phyloP scores from a whole-genome alignment of 2,888 invertebrate genomes.

The Cantharis rufa region DNA sequence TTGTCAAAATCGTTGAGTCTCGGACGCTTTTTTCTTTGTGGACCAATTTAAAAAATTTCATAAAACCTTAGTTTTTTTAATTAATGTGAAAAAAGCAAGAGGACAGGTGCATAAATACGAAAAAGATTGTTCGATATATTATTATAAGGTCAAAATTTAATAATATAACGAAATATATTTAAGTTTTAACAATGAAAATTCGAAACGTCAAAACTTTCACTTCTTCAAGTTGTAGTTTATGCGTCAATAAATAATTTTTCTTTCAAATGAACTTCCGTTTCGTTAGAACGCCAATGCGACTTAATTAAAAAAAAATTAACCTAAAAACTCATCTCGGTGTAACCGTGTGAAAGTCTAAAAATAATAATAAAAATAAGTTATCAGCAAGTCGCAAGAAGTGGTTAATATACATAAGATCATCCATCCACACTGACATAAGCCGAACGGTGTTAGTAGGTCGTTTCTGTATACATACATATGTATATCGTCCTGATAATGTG shows the following conservation, averaged over 20 bases:
- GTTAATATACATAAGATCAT: slow-evolving; percentile 11
- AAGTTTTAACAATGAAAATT: background rate
- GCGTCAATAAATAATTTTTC: background rate
- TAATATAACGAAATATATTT: background rate
- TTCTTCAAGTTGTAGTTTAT: background rate
- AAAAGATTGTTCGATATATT: background rate
- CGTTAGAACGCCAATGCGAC: background rate
- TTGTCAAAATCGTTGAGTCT: background rate
- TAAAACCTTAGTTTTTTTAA: too few relatives aligned
- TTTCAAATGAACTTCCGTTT: slow-evolving; percentile 1
- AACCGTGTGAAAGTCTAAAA: slow-evolving; percentile 30
- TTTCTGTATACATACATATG: background rate
- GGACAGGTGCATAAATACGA: background rate
- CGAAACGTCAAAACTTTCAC: slow-evolving; percentile 8
- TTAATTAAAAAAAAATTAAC: slow-evolving; percentile 9
- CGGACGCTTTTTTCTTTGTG: background rate
- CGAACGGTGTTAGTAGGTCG: slow-evolving; percentile 31
- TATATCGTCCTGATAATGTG: slow-evolving; percentile 25
- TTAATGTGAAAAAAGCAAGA: too few relatives aligned
- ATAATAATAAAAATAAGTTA: slow-evolving; percentile 23
- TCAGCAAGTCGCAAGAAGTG: slow-evolving; percentile 15
- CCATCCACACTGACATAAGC: slow-evolving; percentile 30
- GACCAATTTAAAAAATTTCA: too few relatives aligned
- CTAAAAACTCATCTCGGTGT: slow-evolving; percentile 25
- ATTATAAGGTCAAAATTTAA: background rate